A percentile compares a stretch with the other conserved stretches of the same genome.
These are phyloP conservation scores for Mallotus villosus DNA, from an alignment of 2,797 vertebrate species.

Conservation along the genomic window DNA sequence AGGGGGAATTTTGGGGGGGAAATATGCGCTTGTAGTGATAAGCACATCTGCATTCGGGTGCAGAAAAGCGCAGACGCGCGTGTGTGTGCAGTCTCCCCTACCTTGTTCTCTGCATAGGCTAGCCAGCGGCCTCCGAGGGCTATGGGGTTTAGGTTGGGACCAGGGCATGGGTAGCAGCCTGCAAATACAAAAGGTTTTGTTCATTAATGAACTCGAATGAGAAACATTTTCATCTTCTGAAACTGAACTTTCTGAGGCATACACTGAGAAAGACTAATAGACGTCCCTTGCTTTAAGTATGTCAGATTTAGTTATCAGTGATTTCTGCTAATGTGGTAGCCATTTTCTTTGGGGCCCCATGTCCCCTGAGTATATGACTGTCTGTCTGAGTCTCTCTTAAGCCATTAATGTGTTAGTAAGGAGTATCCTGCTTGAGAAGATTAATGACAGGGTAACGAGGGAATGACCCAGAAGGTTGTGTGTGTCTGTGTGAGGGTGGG, in stretches of 20 bases:
- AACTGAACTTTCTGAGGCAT: background rate
- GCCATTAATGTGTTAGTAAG: conserved; percentile 60
- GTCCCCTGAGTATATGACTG: conserved; percentile 23
- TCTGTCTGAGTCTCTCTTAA: conserved; percentile 42
- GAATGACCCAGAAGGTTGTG: conserved; percentile 3
- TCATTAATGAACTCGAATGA: background rate
- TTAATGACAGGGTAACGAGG: conserved; percentile 73
- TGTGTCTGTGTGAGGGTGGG: background rate
- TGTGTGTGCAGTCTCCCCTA: conserved; percentile 54
- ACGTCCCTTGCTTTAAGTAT: background rate
- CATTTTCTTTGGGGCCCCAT: background rate
- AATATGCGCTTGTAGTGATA: conserved; percentile 57
- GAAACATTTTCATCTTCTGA: background rate
- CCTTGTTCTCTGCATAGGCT: conserved; percentile 98
- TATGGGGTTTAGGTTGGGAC: conserved; percentile 95
- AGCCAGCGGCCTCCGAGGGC: conserved; percentile 96
- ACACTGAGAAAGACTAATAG: background rate
- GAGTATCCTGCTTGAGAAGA: conserved; percentile 53
- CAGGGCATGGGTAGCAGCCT: conserved; percentile 98
- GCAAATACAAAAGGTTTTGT: conserved; percentile 39
- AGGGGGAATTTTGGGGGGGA: conserved; percentile 46
- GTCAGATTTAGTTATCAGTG: background rate
- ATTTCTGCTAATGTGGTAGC: background rate
- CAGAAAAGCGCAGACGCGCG: background rate
- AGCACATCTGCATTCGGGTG: conserved; percentile 28